phyloP scores from a whole-genome alignment of 2,797 vertebrate genomes.

The Petrocephalus schoutedeni region DNA sequence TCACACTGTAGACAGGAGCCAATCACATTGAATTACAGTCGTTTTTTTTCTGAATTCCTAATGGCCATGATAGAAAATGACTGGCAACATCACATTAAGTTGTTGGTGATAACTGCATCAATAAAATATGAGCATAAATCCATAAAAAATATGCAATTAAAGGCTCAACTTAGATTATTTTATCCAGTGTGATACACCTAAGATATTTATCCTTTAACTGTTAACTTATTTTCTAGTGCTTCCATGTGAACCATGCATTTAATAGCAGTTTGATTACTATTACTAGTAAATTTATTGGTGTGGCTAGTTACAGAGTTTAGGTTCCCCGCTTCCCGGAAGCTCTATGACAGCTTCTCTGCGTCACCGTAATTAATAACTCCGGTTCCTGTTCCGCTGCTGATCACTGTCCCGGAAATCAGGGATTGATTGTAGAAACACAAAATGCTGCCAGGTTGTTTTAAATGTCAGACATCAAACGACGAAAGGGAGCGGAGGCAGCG shows the following conservation, averaged over 20 bases:
- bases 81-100: conserved; percentile 4
- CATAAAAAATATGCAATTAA: not conserved
- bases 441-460: conserved; percentile 23
- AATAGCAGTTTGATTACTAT: not conserved
- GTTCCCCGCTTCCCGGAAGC: not conserved
- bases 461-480: conserved; percentile 31
- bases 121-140: not conserved
- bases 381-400: not conserved
- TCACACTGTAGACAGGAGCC: not conserved
- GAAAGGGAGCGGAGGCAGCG: not conserved
- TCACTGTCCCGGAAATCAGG: conserved; percentile 29
- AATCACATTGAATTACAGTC: not conserved
- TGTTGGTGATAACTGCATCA: not conserved
- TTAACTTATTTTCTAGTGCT: not conserved
- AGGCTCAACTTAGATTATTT: not conserved
- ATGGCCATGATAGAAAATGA: not conserved
- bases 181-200: not conserved
- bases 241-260: not conserved
- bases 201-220: not conserved
- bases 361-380: not conserved
- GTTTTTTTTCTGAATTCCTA: not conserved
- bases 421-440: conserved; percentile 44
- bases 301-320: not conserved
- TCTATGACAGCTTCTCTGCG: not conserved
- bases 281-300: not conserved